phyloP scores from a whole-genome alignment of 2,888 invertebrate genomes.

The Scaeva pyrastri region DNA sequence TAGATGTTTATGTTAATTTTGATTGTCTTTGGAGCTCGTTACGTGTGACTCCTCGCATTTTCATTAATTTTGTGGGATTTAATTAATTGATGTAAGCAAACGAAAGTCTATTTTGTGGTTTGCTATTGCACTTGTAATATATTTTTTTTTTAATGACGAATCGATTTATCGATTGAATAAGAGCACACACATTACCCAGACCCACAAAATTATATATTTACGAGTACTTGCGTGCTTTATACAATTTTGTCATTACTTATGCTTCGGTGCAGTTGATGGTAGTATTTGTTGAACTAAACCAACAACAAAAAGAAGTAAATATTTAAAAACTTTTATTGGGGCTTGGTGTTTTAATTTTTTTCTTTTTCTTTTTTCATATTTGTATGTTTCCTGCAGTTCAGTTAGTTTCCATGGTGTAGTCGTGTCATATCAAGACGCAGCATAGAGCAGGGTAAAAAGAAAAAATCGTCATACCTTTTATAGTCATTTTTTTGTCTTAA shows the following conservation, averaged over 20 bases:
- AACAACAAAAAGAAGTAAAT: conserved; percentile 11
- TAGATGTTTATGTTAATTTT: conserved; percentile 10
- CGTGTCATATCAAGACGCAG: conserved; percentile 24
- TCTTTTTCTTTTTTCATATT: no score
- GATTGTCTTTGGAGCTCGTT: conserved; percentile 5
- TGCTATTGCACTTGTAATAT: conserved; percentile 30
- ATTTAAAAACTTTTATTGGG: conserved; percentile 8
- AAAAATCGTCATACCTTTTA: background rate
- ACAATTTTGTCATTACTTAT: conserved; percentile 45
- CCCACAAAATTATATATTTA: conserved; percentile 6
- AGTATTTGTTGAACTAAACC: conserved; percentile 21
- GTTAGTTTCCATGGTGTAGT: conserved; percentile 45
- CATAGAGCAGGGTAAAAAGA: conserved; percentile 22
- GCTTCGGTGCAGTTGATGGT: conserved; percentile 31
- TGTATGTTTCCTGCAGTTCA: background rate
- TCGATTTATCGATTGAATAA: conserved; percentile 66
- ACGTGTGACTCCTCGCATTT: background rate
- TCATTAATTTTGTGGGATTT: background rate
- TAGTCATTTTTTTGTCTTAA: conserved; percentile 2
- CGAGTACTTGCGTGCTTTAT: conserved; percentile 22
- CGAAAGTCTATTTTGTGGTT: conserved; percentile 23
- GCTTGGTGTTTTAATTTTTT: conserved; percentile 29
- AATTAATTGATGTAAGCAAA: conserved; percentile 1
- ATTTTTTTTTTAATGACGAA: conserved; percentile 22
- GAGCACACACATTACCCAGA: conserved; percentile 29